Percentiles rank a stretch among this genome's conserved stretches.
phyloP scores from a whole-genome alignment of 2,888 invertebrate genomes.

The Chaetogeoica ovagalla region DNA sequence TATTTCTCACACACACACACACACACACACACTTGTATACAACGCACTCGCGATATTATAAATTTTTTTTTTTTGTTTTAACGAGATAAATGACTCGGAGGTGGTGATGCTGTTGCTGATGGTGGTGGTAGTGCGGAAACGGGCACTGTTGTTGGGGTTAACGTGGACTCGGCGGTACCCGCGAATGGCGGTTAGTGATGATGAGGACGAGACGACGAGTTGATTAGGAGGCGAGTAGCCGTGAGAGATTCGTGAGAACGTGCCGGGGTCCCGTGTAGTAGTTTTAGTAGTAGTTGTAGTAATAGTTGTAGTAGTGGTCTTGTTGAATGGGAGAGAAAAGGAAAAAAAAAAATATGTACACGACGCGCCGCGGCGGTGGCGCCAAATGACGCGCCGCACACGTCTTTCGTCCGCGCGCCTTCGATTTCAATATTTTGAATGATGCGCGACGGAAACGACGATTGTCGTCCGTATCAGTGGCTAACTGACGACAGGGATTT shows the following conservation, averaged over 20 bases:
- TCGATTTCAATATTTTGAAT: slow-evolving; percentile 46
- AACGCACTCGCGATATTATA: slow-evolving; percentile 20
- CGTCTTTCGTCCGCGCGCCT: slow-evolving; percentile 9
- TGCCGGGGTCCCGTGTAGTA: slow-evolving; percentile 43
- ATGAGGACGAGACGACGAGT: no score
- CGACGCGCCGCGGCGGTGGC: slow-evolving; percentile 42
- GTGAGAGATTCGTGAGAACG: slow-evolving; percentile 53
- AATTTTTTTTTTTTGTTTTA: slow-evolving; percentile 39
- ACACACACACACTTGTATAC: neutral
- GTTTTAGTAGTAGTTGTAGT: no score
- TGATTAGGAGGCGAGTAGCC: slow-evolving; percentile 40
- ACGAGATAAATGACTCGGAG: slow-evolving; percentile 52
- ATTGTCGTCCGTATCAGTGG: slow-evolving; percentile 52
- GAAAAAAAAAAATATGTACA: slow-evolving; percentile 17
- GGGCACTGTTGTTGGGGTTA: slow-evolving; percentile 24
- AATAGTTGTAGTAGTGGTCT: neutral
- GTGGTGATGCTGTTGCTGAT: no score
- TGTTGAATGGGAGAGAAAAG: slow-evolving; percentile 37
- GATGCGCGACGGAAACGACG: slow-evolving; percentile 23
- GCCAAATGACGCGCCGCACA: slow-evolving; percentile 36
- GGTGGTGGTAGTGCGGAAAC: no score
- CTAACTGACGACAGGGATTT: no score
- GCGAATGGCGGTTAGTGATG: no score
- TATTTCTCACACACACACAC: neutral
- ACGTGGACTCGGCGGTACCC: no score